Percentiles rank a stretch among this genome's conserved stretches.
phyloP scores from a whole-genome alignment of 2,888 invertebrate genomes.

The Stegana nigrithorax region DNA sequence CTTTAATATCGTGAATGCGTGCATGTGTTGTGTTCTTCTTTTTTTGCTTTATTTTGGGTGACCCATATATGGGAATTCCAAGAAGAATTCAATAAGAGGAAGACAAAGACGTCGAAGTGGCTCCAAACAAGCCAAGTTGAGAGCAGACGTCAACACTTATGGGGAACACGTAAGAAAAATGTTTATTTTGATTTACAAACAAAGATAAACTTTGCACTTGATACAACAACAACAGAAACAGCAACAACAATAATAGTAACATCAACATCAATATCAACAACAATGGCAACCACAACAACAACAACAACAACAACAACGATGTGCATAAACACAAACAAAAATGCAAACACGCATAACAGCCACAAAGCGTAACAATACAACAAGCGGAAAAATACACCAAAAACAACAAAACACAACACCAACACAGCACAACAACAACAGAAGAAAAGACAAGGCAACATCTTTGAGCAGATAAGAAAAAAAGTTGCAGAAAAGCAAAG shows the following conservation, averaged over 20 bases:
- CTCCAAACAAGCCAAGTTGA: conserved; percentile 10
- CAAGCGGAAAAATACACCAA: too few relatives aligned
- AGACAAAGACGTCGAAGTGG: too few relatives aligned
- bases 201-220: conserved; percentile 23
- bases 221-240: neutral
- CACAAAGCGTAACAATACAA: too few relatives aligned
- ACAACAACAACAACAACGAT: neutral
- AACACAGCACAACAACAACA: conserved; percentile 9
- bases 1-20: too few relatives aligned
- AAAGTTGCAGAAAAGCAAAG: conserved; percentile 26
- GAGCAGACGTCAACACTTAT: conserved; percentile 52
- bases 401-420: conserved; percentile 23
- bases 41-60: too few relatives aligned
- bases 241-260: neutral
- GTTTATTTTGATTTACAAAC: conserved; percentile 54
- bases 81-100: too few relatives aligned
- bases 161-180: conserved; percentile 41
- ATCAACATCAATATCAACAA: too few relatives aligned
- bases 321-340: neutral
- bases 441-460: too few relatives aligned
- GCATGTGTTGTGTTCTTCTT: too few relatives aligned
- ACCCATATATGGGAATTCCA: too few relatives aligned
- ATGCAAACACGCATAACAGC: conserved; percentile 17
- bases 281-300: neutral
- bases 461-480: conserved; percentile 20